Percentiles rank a stretch among this genome's conserved stretches.
phyloP scores from a whole-genome alignment of 1,140 invertebrate species.

The Drosophila guanche region DNA sequence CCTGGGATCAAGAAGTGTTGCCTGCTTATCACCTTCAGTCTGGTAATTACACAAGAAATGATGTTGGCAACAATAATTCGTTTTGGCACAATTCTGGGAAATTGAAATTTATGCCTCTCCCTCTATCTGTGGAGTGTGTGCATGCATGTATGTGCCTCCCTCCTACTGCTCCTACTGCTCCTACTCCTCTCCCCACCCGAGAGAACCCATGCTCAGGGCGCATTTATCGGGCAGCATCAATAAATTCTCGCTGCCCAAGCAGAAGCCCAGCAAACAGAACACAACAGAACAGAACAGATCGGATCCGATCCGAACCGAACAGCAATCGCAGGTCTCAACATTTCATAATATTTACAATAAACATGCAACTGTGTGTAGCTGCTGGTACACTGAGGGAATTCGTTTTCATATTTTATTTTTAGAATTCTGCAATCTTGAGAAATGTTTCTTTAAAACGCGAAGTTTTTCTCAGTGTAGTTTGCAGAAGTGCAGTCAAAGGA shows the following conservation, averaged over 20 bases:
- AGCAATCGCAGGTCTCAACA: conserved; percentile 76
- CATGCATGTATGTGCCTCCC: conserved; percentile 12
- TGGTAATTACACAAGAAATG: conserved; percentile 74
- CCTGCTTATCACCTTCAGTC: conserved; percentile 65
- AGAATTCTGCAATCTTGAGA: too few relatives aligned
- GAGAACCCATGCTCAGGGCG: conserved; percentile 63
- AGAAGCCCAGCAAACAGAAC: conserved; percentile 24
- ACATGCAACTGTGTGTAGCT: conserved; percentile 73
- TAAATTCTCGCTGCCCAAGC: conserved; percentile 59
- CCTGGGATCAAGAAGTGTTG: conserved; percentile 53
- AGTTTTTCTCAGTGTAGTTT: conserved; percentile 12
- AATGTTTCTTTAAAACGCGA: too few relatives aligned
- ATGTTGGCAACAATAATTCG: conserved; percentile 78
- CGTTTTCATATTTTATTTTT: too few relatives aligned
- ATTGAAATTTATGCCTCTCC: conserved; percentile 71
- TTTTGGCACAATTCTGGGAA: conserved; percentile 75
- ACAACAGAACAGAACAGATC: conserved; percentile 18
- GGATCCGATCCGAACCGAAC: conserved; percentile 23
- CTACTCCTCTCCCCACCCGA: too few relatives aligned
- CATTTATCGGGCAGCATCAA: conserved; percentile 79
- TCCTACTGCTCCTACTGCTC: conserved; percentile 12
- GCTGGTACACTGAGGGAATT: conserved; percentile 4
- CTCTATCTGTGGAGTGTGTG: background rate
- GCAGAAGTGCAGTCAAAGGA: conserved; percentile 18
- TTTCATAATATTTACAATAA: conserved; percentile 83